A percentile compares a stretch with the other conserved stretches of the same genome.
Evolutionary conservation across 2,888 invertebrate genomes (phyloP).

Genomic region (Deilephila elpenor): DNA sequence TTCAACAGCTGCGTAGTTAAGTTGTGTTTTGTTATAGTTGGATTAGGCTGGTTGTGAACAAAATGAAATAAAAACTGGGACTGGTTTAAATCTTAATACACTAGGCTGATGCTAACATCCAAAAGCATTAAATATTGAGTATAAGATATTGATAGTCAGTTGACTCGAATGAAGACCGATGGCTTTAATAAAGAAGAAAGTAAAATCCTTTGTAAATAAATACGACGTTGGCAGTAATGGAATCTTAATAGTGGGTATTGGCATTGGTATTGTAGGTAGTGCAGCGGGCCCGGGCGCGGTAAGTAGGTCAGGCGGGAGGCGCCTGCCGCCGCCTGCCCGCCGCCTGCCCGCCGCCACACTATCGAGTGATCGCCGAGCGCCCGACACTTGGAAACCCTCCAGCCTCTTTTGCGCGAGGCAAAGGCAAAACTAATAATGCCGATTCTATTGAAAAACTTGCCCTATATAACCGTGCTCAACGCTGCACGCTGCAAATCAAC

Average conservation of each 20-base stretch:
- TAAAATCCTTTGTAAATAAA: background rate
- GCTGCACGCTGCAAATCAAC: background rate
- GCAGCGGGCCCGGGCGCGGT: background rate
- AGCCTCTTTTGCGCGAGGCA: background rate
- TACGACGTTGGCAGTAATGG: slow-evolving; percentile 4
- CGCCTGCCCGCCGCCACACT: slow-evolving; percentile 4
- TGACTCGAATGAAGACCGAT: no score
- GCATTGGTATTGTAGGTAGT: no score
- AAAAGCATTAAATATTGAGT: no score
- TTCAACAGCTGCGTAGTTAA: no score
- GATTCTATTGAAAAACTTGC: background rate
- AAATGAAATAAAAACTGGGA: no score
- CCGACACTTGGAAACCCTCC: background rate
- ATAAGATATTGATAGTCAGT: no score
- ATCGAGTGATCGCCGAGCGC: slow-evolving; percentile 11
- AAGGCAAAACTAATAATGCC: slow-evolving; percentile 6
- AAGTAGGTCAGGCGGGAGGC: slow-evolving; percentile 20
- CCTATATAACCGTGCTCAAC: background rate
- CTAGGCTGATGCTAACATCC: no score
- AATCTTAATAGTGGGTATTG: background rate
- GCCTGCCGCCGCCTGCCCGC: slow-evolving; percentile 13
- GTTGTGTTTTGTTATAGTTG: no score
- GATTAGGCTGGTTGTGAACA: no score
- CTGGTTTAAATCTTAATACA: no score
- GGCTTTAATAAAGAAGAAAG: background rate